Percentiles rank a stretch among this genome's conserved stretches.
These are phyloP conservation scores for Iphiclides podalirius DNA, from an alignment of 2,888 invertebrate genomes.

Conservation along the genomic window DNA sequence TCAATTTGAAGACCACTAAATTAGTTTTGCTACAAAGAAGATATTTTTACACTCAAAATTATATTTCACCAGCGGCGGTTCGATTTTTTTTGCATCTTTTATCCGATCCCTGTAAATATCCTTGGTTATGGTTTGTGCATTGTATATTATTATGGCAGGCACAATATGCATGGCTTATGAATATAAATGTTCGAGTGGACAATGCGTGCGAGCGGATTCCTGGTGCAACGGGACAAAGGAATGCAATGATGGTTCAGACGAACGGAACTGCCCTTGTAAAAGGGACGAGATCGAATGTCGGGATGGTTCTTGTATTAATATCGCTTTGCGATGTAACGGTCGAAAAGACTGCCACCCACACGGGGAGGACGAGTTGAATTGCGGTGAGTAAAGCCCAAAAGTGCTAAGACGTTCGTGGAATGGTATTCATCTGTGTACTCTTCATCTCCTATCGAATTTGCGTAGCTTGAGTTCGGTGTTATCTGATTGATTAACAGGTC, in stretches of 20 bases:
- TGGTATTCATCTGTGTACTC: slow-evolving; percentile 7
- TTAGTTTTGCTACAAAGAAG: too few relatives aligned
- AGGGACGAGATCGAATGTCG: slow-evolving; percentile 79
- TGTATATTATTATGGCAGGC: slow-evolving; percentile 58
- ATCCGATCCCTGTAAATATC: slow-evolving; percentile 23
- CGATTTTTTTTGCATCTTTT: slow-evolving; percentile 27
- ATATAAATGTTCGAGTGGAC: slow-evolving; percentile 83
- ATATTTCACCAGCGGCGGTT: too few relatives aligned
- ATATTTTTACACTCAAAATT: too few relatives aligned
- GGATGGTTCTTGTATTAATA: slow-evolving; percentile 83
- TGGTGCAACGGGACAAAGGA: slow-evolving; percentile 76
- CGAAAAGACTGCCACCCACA: slow-evolving; percentile 76
- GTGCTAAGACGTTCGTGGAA: neutral
- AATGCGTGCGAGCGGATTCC: slow-evolving; percentile 77
- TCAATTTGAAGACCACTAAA: too few relatives aligned
- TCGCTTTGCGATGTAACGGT: slow-evolving; percentile 83
- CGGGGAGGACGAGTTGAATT: slow-evolving; percentile 82
- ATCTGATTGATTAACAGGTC: neutral
- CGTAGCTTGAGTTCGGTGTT: slow-evolving; percentile 1
- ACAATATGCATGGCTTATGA: slow-evolving; percentile 75
- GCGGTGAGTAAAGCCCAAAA: slow-evolving; percentile 51
- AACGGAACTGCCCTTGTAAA: slow-evolving; percentile 63
- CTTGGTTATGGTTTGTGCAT: slow-evolving; percentile 59
- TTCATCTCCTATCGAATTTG: slow-evolving; percentile 5
- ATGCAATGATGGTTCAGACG: slow-evolving; percentile 75